Evolutionary conservation across 2,888 invertebrate genomes (phyloP), one percentile per base, ranked within the genome.

Genomic region (Serripes groenlandicus): DNA sequence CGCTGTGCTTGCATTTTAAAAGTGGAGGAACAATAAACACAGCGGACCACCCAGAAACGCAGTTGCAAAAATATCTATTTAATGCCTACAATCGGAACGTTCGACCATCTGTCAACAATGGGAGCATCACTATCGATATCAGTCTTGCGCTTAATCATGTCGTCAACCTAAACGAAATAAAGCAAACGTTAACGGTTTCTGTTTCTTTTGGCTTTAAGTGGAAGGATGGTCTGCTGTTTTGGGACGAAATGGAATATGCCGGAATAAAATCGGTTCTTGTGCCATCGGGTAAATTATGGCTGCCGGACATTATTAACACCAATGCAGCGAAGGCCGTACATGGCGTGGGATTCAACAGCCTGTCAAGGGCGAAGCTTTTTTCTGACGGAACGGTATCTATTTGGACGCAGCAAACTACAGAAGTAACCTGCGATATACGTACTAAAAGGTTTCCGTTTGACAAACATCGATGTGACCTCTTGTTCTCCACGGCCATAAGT

Each of bases 21-120:
- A 21, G 3, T 21, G 49, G 49, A 21, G 21, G 21, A 49, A 21
- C 49, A 15, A 49, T 49, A 15, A 49, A 49, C 49, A 49, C 49
- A 49, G 21, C 49, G 21, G 18, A 49, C 49, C 62, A 62, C 32
- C 30, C 30, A 1, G 62, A 62, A 32, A 32, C 62, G 18, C 30
- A 26, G 15, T 32, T 62, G n/a, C 62, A 62, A n/a, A 28, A 62
- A 3, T 28, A 62, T 62, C n/a, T 62, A n/a, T 62, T 62, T 21
- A 32, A 62, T 18, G 32, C 18, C 11, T 62, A 62, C 30, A 30
- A 32, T 62, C 34, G 32, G 15, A 28, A 62, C 26, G 62, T 62
- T 2, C 62, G 62, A 9, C 62, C 62, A 4, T 32, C 1, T n/a
- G n/a, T 30, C 62, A 30, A 30, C 34, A 15, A 11, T 62, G 34